Conservation (phyloP, 2,113 vertebrate genomes). For the Melanostigma gelatinosum region DNA sequence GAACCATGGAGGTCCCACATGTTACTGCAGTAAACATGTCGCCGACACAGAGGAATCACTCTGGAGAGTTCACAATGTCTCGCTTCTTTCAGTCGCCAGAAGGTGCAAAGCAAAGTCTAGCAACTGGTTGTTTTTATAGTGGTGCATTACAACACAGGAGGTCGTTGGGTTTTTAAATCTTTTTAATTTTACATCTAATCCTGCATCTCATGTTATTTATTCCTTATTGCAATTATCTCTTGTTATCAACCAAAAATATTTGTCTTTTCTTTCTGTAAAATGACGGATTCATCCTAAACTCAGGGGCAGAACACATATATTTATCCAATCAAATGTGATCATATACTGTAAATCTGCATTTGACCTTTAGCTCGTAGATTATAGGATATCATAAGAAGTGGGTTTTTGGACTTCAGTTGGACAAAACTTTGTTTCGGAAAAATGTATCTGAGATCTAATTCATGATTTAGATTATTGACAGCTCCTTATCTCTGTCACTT, state of each 20-base stretch:
- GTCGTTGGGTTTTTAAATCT: background rate
- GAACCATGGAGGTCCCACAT: background rate
- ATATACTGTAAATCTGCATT: background rate
- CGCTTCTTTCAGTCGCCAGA: conserved; percentile 1
- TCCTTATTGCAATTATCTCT: background rate
- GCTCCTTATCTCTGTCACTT: background rate
- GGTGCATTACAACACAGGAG: background rate
- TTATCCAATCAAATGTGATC: background rate
- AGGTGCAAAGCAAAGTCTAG: conserved; percentile 35
- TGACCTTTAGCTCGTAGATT: no score
- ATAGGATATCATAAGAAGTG: no score
- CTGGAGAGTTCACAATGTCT: conserved; percentile 3
- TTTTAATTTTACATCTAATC: background rate
- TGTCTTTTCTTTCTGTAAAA: background rate
- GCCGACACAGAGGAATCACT: conserved; percentile 14
- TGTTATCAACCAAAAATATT: background rate
- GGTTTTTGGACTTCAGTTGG: background rate
- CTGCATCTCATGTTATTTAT: background rate
- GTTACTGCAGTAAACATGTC: conserved; percentile 16
- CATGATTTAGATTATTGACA: background rate
- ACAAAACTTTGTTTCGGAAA: background rate
- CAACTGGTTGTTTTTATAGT: background rate
- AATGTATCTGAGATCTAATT: background rate
- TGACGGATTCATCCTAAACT: background rate
- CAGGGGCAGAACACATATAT: background rate